Conservation (phyloP, 2,113 vertebrate genomes). For the Microcebus ravelobensis region DNA sequence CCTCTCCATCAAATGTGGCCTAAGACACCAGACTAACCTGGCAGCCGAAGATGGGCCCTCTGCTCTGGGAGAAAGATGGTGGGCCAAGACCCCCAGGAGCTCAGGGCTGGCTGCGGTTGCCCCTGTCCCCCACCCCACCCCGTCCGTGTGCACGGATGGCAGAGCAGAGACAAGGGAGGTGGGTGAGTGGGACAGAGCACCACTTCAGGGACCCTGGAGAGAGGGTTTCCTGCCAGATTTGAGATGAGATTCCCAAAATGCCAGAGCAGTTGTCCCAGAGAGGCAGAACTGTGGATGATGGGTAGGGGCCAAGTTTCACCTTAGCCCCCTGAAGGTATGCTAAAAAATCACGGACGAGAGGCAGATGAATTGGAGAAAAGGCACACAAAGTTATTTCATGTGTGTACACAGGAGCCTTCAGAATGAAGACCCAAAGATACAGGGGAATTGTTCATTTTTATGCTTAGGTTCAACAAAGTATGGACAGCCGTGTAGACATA, state of each 20-base stretch:
- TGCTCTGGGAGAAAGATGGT: not conserved
- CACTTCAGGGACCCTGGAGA: not conserved
- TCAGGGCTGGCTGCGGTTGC: not conserved
- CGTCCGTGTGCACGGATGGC: not conserved
- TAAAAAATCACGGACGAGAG: no score
- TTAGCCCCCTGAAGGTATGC: no score
- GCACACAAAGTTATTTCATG: no score
- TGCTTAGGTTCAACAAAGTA: no score
- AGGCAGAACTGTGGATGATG: not conserved
- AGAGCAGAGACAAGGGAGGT: not conserved
- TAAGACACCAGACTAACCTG: not conserved
- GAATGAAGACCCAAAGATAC: no score
- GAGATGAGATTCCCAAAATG: not conserved
- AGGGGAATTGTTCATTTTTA: no score
- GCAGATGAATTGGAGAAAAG: no score
- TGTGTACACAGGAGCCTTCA: no score
- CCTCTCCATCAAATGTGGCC: not conserved
- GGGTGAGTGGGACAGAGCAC: not conserved
- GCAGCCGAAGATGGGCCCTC: not conserved
- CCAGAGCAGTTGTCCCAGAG: not conserved
- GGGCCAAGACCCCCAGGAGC: not conserved
- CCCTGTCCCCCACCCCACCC: accelerated
- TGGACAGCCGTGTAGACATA: no score
- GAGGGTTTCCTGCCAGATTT: not conserved
- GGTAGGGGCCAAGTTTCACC: no score